phyloP scores from a whole-genome alignment of 1,140 invertebrate genomes.

The Orius laevigatus region DNA sequence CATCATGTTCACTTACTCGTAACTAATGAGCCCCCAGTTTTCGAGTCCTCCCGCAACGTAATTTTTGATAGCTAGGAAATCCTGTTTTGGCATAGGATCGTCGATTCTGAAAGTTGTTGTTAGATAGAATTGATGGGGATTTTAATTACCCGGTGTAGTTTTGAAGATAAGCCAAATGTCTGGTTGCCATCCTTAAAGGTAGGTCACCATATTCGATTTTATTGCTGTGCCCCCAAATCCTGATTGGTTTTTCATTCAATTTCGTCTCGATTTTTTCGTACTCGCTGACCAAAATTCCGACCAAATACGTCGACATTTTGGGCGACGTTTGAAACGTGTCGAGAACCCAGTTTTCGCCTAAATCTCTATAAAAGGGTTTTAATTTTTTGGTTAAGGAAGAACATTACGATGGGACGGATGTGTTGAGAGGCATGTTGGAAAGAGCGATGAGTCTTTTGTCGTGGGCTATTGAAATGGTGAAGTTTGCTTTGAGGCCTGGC shows the following conservation, averaged over 20 bases:
- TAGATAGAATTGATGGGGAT: background rate
- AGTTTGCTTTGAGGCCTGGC: conserved; percentile 41
- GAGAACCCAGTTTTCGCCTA: conserved; percentile 8
- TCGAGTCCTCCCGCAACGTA: conserved; percentile 75
- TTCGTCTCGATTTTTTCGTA: conserved; percentile 26
- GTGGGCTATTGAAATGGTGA: conserved; percentile 23
- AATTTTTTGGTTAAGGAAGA: background rate
- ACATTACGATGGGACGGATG: conserved; percentile 8
- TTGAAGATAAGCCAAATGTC: conserved; percentile 5
- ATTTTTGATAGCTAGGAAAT: conserved; percentile 53
- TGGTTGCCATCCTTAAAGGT: conserved; percentile 2
- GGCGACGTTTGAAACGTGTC: conserved; percentile 44
- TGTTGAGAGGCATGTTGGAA: conserved; percentile 21
- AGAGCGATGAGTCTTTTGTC: conserved; percentile 12
- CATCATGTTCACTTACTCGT: conserved; percentile 26
- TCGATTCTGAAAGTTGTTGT: conserved; percentile 2
- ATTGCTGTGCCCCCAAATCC: conserved; percentile 3
- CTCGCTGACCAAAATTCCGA: conserved; percentile 52
- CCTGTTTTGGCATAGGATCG: conserved; percentile 29
- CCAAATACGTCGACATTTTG: conserved; percentile 60
- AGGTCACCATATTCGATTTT: conserved; percentile 8
- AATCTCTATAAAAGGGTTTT: background rate
- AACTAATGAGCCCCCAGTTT: conserved; percentile 55
- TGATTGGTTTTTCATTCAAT: background rate
- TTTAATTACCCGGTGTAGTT: background rate